phyloP scores from a whole-genome alignment of 2,888 invertebrate species.

The Andrena dorsata region DNA sequence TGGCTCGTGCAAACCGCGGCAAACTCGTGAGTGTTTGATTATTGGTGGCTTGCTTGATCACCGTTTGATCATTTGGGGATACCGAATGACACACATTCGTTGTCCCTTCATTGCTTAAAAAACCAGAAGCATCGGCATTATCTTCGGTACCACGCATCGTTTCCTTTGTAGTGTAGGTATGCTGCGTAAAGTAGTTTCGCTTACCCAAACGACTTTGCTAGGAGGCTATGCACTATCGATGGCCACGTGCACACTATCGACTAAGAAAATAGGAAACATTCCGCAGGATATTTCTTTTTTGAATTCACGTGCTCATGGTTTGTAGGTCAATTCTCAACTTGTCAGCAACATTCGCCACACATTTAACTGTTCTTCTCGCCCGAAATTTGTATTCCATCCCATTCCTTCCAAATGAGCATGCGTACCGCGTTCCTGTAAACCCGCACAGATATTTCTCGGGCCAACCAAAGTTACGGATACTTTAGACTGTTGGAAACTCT shows the following conservation, averaged over 20 bases:
- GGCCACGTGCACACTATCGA: background rate
- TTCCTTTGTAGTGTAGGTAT: background rate
- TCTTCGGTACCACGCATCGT: background rate
- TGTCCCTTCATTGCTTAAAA: background rate
- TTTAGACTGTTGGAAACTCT: slow-evolving; percentile 19
- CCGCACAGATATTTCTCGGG: background rate
- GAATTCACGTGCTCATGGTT: background rate
- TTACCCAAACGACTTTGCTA: slow-evolving; percentile 1
- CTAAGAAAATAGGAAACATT: background rate
- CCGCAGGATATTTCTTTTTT: background rate
- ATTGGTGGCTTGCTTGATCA: slow-evolving; percentile 24
- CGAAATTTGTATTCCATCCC: slow-evolving; percentile 1
- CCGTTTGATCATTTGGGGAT: background rate
- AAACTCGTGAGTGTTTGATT: slow-evolving; percentile 10
- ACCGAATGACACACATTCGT: background rate
- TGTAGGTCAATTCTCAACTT: slow-evolving; percentile 3
- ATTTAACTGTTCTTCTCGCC: slow-evolving; percentile 3
- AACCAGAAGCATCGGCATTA: background rate
- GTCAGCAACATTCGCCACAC: background rate
- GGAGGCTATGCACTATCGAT: background rate
- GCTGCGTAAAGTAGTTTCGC: background rate
- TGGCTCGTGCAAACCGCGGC: slow-evolving; percentile 25
- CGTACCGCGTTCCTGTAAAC: background rate
- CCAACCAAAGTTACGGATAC: slow-evolving; percentile 13
- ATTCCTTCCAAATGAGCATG: background rate